These are phyloP conservation scores for Lanius ludovicianus DNA, from an alignment of 2,113 vertebrate species.

Conservation along the genomic window DNA sequence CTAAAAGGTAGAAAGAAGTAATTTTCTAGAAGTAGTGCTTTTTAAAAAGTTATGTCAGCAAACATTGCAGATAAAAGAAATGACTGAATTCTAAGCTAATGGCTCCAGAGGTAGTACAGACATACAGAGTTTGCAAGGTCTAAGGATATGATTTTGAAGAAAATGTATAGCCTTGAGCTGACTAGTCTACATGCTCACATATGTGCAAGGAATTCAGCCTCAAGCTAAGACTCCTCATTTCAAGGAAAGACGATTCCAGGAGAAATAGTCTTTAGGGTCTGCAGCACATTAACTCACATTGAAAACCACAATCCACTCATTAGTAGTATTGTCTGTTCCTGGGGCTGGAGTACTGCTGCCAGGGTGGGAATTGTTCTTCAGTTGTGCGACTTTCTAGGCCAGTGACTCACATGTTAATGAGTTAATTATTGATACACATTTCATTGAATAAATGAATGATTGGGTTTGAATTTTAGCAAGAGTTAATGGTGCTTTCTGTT, in stretches of 20 bases:
- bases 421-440: background rate
- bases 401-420: background rate
- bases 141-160: background rate
- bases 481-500: background rate
- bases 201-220: background rate
- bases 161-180: background rate
- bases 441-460: background rate
- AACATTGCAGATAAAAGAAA: background rate
- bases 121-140: background rate
- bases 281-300: background rate
- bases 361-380: background rate
- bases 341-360: background rate
- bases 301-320: background rate
- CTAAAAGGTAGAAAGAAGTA: slow-evolving; percentile 50
- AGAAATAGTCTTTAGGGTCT: background rate
- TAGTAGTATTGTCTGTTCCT: background rate
- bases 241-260: background rate
- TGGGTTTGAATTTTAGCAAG: background rate
- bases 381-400: background rate
- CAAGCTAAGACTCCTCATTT: background rate
- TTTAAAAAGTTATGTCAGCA: slow-evolving; percentile 39
- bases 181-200: background rate
- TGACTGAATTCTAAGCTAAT: slow-evolving; percentile 9
- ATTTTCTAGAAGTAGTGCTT: slow-evolving; percentile 43
- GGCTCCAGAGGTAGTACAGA: background rate